Evolutionary conservation across 2,797 vertebrate species (phyloP).

Genomic region (Clarias platycephalus): DNA sequence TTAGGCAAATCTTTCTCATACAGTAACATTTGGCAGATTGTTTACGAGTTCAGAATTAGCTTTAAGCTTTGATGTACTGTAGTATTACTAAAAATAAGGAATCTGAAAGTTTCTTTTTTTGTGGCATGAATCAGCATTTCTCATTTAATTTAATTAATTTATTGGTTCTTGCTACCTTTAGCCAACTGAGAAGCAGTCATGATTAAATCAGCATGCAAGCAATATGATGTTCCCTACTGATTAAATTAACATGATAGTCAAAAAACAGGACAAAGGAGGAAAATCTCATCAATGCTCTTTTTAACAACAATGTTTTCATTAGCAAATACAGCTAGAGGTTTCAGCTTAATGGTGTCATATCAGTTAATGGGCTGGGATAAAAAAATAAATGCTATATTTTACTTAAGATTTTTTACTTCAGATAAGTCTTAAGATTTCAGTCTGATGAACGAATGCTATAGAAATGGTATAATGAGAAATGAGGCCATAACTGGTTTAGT

Average conservation of each 20-base stretch:
- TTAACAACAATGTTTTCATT: slow-evolving; percentile 23
- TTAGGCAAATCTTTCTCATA: not conserved
- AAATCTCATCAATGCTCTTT: not conserved
- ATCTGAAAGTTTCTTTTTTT: not conserved
- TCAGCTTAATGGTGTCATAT: not conserved
- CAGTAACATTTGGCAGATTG: not conserved
- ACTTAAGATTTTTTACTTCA: not conserved
- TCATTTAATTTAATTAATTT: too few relatives aligned
- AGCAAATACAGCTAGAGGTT: not conserved
- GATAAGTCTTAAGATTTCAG: not conserved
- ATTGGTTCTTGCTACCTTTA: not conserved
- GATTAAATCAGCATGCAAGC: slow-evolving; percentile 1
- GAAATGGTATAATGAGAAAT: not conserved
- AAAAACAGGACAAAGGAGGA: not conserved
- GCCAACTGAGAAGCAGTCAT: not conserved
- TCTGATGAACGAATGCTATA: not conserved
- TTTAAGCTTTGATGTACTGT: not conserved
- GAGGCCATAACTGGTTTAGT: not conserved
- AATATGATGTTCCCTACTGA: not conserved
- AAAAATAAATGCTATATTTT: not conserved
- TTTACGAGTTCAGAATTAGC: not conserved
- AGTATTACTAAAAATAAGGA: too few relatives aligned
- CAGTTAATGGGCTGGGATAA: not conserved
- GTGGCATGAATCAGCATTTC: slow-evolving; percentile 9
- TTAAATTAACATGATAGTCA: not conserved